These are phyloP conservation scores for Aporophyla lueneburgensis DNA, from an alignment of 2,888 invertebrate genomes.

Conservation along the genomic window DNA sequence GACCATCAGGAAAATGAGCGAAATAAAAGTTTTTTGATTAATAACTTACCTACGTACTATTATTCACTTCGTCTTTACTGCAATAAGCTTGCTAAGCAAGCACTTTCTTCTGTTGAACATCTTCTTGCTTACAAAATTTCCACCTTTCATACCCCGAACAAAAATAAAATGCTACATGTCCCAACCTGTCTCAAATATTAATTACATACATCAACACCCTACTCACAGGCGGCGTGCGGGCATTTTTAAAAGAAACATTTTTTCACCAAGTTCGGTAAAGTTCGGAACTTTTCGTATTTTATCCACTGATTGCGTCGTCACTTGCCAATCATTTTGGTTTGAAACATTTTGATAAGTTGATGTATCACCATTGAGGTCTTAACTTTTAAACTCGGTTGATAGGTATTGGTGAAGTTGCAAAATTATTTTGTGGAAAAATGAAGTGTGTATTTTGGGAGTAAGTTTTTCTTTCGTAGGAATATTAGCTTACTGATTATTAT, in stretches of 20 bases:
- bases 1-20: too few relatives aligned
- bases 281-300: constrained; percentile 66
- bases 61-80: too few relatives aligned
- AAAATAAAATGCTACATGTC: background rate
- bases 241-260: constrained; percentile 69
- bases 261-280: constrained; percentile 55
- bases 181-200: constrained; percentile 30
- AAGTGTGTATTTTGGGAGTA: background rate
- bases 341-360: constrained; percentile 50
- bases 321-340: constrained; percentile 56
- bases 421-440: constrained; percentile 21
- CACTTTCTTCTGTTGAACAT: background rate
- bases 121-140: background rate
- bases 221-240: constrained; percentile 62
- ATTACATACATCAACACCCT: constrained; percentile 41
- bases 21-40: too few relatives aligned
- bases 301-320: constrained; percentile 56
- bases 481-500: background rate
- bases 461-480: background rate
- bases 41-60: too few relatives aligned
- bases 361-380: constrained; percentile 34
- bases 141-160: background rate
- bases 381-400: constrained; percentile 33
- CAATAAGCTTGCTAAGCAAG: too few relatives aligned
- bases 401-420: constrained; percentile 11